Base-by-base conservation (phyloP, 2,888 invertebrate genomes). In the Odontothrips loti region DNA sequence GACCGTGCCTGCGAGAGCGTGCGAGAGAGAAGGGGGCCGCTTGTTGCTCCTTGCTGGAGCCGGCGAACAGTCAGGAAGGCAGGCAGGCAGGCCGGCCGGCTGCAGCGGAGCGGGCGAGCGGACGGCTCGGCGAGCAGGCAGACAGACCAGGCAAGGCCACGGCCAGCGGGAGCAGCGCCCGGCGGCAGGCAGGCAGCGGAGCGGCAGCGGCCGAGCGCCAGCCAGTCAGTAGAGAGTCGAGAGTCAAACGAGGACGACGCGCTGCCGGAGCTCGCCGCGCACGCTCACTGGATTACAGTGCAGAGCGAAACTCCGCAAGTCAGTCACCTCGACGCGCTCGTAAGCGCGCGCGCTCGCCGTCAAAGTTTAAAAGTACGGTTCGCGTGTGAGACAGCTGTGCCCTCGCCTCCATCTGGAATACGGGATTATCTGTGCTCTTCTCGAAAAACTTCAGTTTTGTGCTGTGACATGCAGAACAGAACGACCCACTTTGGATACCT, bases 81-180 rank as follows among this genome's bases (percentile, higher is more conserved):
- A 68, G 68, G 23, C 23, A 23, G 23, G 23, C 68, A 23, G 23
- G 11, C 68, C 68, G 23, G 68, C 68, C 58, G 68, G 68, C 68
- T 75, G 68, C 68, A 75, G 68, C 68, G 17, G 68, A 27, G 68
- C 68, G 68, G 68, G 68, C 68, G 68, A 75, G 68, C 68, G 68
- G 68, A 75, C 68, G 12, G 58, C 58, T 11, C 58, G 27, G 27
- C 68, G 27, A 27, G 58, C 68, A 75, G 68, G 68, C 68, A 27
- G 27, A 75, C 68, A 75, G 68, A 75, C 68, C 23, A 27, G 12
- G 68, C 68, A 75, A 75, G 68, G 68, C 68, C 68, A 75, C 68
- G 68, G 68, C 68, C 68, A 75, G 68, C 68, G 68, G 68, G 68
- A 75, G 68, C 68, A 75, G 68, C 68, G 68, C 68, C 68, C 68